Conservation (phyloP, 2,113 vertebrate species). For the Cinclus cinclus region DNA sequence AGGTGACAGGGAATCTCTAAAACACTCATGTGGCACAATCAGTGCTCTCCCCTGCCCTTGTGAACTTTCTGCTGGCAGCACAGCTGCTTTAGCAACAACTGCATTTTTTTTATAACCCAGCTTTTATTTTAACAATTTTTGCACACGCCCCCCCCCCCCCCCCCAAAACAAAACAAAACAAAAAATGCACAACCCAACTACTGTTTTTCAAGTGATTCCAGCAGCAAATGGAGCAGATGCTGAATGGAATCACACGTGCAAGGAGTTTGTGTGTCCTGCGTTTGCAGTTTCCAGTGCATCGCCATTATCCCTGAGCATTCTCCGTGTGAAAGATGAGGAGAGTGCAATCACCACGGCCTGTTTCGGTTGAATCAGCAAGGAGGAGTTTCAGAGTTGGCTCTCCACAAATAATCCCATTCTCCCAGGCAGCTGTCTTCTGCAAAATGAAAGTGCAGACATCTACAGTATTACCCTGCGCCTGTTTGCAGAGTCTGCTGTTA, state of each 20-base stretch:
- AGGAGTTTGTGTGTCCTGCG: neutral
- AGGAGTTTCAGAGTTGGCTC: conserved; percentile 6
- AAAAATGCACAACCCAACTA: neutral
- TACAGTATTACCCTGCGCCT: conserved; percentile 31
- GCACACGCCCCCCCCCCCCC: too few species aligned
- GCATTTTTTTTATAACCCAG: neutral
- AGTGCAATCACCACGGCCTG: neutral
- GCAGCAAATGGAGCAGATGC: neutral
- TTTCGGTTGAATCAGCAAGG: conserved; percentile 39
- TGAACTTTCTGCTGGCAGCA: neutral
- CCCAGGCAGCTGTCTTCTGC: conserved; percentile 41
- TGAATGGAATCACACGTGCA: neutral
- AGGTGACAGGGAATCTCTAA: neutral
- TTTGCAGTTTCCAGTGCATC: fast-evolving
- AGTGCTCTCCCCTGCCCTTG: neutral
- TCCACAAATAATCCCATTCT: conserved; percentile 14
- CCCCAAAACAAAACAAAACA: too few species aligned
- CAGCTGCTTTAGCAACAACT: neutral
- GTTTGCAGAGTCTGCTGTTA: conserved; percentile 40
- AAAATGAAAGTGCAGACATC: conserved; percentile 48
- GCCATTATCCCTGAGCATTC: neutral
- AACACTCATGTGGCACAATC: neutral
- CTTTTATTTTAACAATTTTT: neutral
- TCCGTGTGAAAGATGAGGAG: neutral
- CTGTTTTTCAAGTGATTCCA: neutral